Percentiles rank a stretch among this genome's conserved stretches.
Conservation (phyloP, 2,888 invertebrate genomes). For the Polietes domitor region DNA sequence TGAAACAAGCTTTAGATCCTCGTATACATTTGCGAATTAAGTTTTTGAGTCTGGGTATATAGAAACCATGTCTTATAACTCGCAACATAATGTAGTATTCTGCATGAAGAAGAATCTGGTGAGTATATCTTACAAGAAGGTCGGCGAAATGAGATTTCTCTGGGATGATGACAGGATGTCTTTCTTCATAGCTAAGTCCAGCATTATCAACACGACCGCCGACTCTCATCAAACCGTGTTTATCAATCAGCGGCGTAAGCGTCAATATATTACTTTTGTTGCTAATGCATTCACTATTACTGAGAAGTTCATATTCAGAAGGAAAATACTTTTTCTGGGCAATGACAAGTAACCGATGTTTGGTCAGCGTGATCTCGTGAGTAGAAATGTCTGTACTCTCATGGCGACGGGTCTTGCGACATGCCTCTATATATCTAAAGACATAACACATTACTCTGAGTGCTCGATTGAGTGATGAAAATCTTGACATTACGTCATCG, state of each 20-base stretch:
- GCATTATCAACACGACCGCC: neutral
- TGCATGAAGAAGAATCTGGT: neutral
- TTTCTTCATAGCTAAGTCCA: neutral
- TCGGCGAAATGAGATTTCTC: neutral
- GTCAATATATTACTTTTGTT: neutral
- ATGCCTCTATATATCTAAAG: too few species aligned
- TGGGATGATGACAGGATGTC: neutral
- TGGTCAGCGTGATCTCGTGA: neutral
- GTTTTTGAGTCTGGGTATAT: neutral
- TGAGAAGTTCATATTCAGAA: neutral
- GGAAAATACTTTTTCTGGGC: neutral
- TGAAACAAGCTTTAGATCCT: neutral
- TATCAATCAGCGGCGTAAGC: neutral
- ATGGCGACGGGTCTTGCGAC: conserved; percentile 29
- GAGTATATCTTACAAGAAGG: neutral
- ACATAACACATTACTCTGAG: conserved; percentile 5
- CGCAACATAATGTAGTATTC: neutral
- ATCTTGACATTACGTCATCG: neutral
- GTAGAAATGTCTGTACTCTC: conserved; percentile 43
- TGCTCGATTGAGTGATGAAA: conserved; percentile 14
- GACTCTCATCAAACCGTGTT: neutral
- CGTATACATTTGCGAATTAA: neutral
- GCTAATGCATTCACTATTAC: neutral
- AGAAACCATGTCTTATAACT: neutral
- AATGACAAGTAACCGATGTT: neutral